These are phyloP conservation scores for Eleutherodactylus coqui DNA, from an alignment of 2,797 vertebrate species.

Conservation along the genomic window DNA sequence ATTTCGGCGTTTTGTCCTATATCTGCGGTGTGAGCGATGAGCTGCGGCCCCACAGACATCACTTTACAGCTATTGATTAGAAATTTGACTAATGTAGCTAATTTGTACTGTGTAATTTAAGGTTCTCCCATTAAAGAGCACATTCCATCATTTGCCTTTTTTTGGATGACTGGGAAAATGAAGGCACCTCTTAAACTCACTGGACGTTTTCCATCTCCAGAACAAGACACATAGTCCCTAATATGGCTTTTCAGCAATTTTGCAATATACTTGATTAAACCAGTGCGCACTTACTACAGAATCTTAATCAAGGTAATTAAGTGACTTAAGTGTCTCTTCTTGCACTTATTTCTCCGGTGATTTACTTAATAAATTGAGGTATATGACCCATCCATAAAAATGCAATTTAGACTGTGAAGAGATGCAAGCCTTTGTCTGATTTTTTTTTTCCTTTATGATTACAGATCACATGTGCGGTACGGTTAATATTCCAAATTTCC, in stretches of 20 bases:
- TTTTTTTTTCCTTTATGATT: conserved; percentile 19
- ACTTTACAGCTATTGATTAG: conserved; percentile 48
- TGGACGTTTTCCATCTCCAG: conserved; percentile 50
- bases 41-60: neutral
- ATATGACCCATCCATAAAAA: conserved; percentile 59
- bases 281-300: conserved; percentile 45
- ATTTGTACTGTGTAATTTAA: conserved; percentile 51
- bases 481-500: neutral
- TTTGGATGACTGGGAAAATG: conserved; percentile 34
- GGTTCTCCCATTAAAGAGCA: conserved; percentile 23
- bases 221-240: conserved; percentile 35
- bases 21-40: neutral
- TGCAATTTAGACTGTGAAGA: conserved; percentile 42
- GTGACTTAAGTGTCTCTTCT: conserved; percentile 54
- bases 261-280: conserved; percentile 56
- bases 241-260: conserved; percentile 56
- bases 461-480: neutral
- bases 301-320: conserved; percentile 63
- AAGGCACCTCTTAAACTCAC: conserved; percentile 41
- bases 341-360: conserved; percentile 60
- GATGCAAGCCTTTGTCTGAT: conserved; percentile 26
- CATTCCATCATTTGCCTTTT: conserved; percentile 26
- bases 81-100: conserved; percentile 53
- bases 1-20: neutral
- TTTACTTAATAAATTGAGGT: conserved; percentile 61